Base-by-base conservation (phyloP, 2,797 vertebrate species). In the Chelon auratus region DNA sequence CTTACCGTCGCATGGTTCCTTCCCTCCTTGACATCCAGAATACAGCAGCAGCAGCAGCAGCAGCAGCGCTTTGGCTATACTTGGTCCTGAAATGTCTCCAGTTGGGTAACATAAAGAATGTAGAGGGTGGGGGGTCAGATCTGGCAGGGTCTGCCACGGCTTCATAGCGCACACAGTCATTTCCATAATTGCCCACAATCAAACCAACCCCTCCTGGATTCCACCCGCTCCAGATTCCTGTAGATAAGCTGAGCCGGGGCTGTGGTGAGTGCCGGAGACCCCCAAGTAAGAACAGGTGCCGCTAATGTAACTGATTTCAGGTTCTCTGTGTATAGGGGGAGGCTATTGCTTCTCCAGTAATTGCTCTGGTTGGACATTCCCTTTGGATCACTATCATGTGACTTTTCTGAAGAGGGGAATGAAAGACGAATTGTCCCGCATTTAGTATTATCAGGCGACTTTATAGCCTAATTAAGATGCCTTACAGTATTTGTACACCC, bases 231-330 rank as follows among this genome's bases (percentile, higher is more conserved):
- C 89, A 93, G 93, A 95, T 95, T 92, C 86, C 83, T 89, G 87
- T 67, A 87, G 94, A 94, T 95, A 93, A 94, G 89, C 89, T 79
- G 83, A 83, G 88, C 86, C 69, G 77, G 80, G 85, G 85, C 89
- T 92, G 88, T 91, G 83, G 77, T 93, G 90, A 90, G 82, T 68
- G 79, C 88, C 9, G 60, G 65, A 87, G 92, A 93, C 94, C 94
- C 94, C 94, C 94, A 93, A 94, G 92, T 93, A 92, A 92, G 93
- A 94, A 91, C 94, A 95, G 94, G 94, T 95, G 93, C 92, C 72
- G 77, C 86, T 89, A 89, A 93, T 91, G 83, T 82, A 87, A 89
- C 86, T 87, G 88, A 92, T 93, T 91, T 89, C 85, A 92, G 88
- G 87, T 91, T 90, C 80, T 86, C 80, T 61, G 62, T 64, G 73